A percentile compares a stretch with the other conserved stretches of the same genome.
phyloP scores from a whole-genome alignment of 2,113 vertebrate genomes.

The Athene noctua region DNA sequence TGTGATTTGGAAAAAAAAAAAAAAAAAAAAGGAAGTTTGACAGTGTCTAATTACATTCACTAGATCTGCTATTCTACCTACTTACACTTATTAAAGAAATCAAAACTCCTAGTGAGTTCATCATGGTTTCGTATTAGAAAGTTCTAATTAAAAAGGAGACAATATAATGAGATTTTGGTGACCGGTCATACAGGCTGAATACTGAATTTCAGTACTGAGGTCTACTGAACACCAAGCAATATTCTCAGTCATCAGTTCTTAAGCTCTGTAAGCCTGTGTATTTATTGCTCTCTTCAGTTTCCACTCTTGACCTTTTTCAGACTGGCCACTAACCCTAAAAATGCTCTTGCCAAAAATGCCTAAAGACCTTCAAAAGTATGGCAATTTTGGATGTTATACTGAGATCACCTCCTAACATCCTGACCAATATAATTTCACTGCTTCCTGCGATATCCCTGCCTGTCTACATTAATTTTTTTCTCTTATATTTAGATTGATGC shows the following conservation, averaged over 20 bases:
- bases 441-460: neutral
- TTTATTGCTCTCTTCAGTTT: neutral
- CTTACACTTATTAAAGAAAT: neutral
- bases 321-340: neutral
- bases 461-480: neutral
- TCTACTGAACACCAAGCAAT: neutral
- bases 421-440: neutral
- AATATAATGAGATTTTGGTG: neutral
- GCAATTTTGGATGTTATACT: neutral
- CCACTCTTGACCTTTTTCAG: neutral
- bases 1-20: neutral
- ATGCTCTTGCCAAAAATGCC: neutral
- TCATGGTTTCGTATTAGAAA: neutral
- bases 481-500: neutral
- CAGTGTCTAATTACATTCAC: neutral
- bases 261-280: neutral
- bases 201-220: neutral
- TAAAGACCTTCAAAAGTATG: neutral
- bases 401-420: neutral
- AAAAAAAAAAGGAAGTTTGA: neutral
- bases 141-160: neutral
- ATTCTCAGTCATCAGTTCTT: neutral
- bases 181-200: neutral
- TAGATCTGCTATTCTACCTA: neutral
- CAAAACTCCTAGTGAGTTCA: neutral